Evolutionary conservation across 2,113 vertebrate species (phyloP), one percentile per base, ranked within the genome.

Genomic region (Brevimyrus niger): DNA sequence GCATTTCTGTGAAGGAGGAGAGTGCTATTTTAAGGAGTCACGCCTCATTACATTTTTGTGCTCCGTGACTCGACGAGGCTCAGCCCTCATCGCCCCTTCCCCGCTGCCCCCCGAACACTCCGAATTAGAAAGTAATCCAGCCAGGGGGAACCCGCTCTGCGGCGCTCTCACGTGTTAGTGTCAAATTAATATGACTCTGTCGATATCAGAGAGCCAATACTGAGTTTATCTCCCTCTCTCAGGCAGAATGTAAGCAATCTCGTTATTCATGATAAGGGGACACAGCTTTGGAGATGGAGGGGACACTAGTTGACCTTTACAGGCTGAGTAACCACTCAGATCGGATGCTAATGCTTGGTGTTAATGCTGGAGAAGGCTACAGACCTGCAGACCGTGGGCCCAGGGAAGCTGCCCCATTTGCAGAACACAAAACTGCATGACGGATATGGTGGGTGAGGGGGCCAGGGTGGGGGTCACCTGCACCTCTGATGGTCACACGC

Each of bases 11-110:
- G 84, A 50, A 21, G 50, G 13, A 87, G 50, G 50, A 31, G 86
- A 42, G 35, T 9, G 51, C 51, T 87, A 87, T 87, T 87, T 87
- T 87, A 87, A 55, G 55, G 87, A 42, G 87, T 46, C 87, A 87
- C 53, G 87, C 87, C 35, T 87, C 87, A 87, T 65, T 58, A 58
- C 87, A 65, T 46, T 44, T 44, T 44, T 61, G n/a, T 23, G 35
- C 87, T 65, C 53, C 9, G 21, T 61, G 55, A 87, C 35, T 65
- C 87, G 50, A 87, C 1, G 85, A 87, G 86, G 38, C 38, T 21
- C 15, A 15, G 38, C 19, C 86, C 17, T 87, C 86, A 87, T 53
- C 38, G 21, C 51, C 86, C 55, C 61, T 15, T 46, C 38, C 5
- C 15, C 0, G 7, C 69, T 0, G 21, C 35, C 50, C 35, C 31